A percentile compares a stretch with the other conserved stretches of the same genome.
phyloP scores from a whole-genome alignment of 2,888 invertebrate genomes.

The Subacronicta megacephala region DNA sequence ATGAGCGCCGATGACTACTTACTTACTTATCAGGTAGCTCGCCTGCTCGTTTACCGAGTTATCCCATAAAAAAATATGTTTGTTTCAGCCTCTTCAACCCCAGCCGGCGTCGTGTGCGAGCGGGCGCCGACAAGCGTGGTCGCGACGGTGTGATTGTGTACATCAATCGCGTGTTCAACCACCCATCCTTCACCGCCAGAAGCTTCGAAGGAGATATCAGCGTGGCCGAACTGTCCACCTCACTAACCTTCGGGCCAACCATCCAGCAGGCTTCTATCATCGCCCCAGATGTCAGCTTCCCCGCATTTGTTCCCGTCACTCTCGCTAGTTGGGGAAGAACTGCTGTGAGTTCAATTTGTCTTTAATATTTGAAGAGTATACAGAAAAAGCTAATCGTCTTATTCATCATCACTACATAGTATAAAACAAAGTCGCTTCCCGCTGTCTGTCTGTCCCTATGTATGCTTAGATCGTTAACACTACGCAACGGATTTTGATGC shows the following conservation, averaged over 20 bases:
- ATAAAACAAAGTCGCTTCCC: too few species aligned
- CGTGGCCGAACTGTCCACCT: constrained; percentile 14
- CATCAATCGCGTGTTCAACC: constrained; percentile 14
- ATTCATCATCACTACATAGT: too few species aligned
- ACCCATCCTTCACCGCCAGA: constrained; percentile 25
- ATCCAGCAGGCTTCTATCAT: constrained; percentile 51
- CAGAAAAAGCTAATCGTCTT: too few species aligned
- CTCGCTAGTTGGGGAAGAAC: constrained; percentile 63
- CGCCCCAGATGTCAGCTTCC: constrained; percentile 37
- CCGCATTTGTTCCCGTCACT: constrained; percentile 53
- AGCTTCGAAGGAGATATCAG: constrained; percentile 30
- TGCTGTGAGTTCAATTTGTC: constrained; percentile 53
- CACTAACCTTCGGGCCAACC: constrained; percentile 38
- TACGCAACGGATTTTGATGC: too few species aligned
- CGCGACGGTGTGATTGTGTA: constrained; percentile 17
- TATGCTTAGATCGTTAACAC: too few species aligned
- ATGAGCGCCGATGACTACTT: too few species aligned
- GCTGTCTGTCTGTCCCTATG: too few species aligned
- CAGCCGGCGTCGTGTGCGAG: constrained; percentile 26
- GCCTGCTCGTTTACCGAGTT: too few species aligned
- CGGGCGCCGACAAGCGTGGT: constrained; percentile 34
- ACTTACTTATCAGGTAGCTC: too few species aligned
- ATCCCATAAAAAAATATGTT: too few species aligned
- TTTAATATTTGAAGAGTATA: too few species aligned
- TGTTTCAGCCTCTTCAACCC: constrained; percentile 8